Evolutionary conservation across 1,140 invertebrate species (phyloP).

Genomic region (Elysia chlorotica): DNA sequence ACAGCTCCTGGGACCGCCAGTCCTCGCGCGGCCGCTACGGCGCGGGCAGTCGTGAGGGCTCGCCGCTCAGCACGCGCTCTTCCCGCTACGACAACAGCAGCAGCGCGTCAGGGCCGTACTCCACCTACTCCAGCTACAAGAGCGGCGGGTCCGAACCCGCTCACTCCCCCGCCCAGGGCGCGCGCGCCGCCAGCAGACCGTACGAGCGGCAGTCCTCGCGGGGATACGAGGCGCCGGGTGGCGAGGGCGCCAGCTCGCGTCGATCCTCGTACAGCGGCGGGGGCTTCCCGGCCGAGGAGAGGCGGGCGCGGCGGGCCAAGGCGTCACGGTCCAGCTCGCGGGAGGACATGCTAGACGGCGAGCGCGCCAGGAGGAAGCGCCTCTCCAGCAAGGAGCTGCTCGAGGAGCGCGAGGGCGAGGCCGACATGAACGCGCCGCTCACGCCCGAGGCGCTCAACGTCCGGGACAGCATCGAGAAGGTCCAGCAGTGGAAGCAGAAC

Average conservation of each 20-base stretch:
- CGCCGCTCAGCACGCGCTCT: conserved; percentile 45
- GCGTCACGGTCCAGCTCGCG: conserved; percentile 45
- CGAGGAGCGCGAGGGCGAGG: conserved; percentile 36
- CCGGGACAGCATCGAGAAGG: conserved; percentile 59
- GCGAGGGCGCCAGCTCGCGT: conserved; percentile 11
- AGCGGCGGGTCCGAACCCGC: conserved; percentile 43
- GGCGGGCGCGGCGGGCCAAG: conserved; percentile 30
- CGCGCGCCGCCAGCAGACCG: conserved; percentile 20
- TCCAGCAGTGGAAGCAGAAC: conserved; percentile 52
- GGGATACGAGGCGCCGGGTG: conserved; percentile 31
- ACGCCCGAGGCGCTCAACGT: conserved; percentile 55
- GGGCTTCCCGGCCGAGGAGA: conserved; percentile 13
- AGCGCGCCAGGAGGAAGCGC: conserved; percentile 38
- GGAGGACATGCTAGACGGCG: conserved; percentile 51
- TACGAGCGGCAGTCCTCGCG: conserved; percentile 37
- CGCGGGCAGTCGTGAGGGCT: conserved; percentile 48
- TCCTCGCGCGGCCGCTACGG: conserved; percentile 50
- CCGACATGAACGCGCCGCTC: conserved; percentile 35
- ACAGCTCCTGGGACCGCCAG: conserved; percentile 47
- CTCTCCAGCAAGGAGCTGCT: conserved; percentile 47
- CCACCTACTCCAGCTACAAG: conserved; percentile 46
- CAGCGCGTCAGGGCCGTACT: conserved; percentile 44
- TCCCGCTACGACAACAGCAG: conserved; percentile 55
- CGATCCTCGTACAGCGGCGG: conserved; percentile 10
- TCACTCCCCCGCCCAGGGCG: conserved; percentile 7